Evolutionary conservation across 2,113 vertebrate genomes (phyloP), one percentile per base, ranked within the genome.

Genomic region (Sorex fumeus): DNA sequence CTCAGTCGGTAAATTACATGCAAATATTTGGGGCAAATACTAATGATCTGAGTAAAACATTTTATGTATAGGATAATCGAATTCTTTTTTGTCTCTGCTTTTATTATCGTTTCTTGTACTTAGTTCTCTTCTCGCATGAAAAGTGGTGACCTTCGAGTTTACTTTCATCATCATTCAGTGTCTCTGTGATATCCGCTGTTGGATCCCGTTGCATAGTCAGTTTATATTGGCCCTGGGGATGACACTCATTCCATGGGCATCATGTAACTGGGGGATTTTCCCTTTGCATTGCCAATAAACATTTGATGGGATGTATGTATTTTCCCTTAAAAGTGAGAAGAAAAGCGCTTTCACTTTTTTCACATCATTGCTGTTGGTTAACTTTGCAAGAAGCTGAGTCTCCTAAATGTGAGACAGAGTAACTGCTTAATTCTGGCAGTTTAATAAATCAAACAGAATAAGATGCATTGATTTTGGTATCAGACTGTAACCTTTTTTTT

Each of bases 161-260:
- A 8, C n/a, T 70, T 77, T 71, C 43, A 45, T 86, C 57, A 10
- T 19, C 4, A 12, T 40, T 40, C 40, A 88, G 16, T 64, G 74
- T 90, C 94, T 93, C 70, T 89, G 0, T 80, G 62, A 87, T 64
- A 94, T 94, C 87, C 23, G 3, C 28, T 70, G 27, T 78, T 43
- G 69, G 70, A 81, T 47, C 45, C 62, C 47, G 21, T 91, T 81
- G 57, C 53, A 40, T 27, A 70, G 74, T 87, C 53, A 78, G 92
- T 96, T 96, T 96, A 75, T 66, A 21, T 89, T 95, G 95, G 95
- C 91, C 6, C 11, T 30, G 36, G 60, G 87, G 76, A 16, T 32
- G 66, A 81, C 25, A 79, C 4, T 64, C 91, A 95, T 94, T 95
- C 95, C 91, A 82, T 23, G 87, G 70, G 86, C 84, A 85, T 96